A percentile compares a stretch with the other conserved stretches of the same genome.
Conservation (phyloP, 2,797 vertebrate species). For the Sebastes iracundus region DNA sequence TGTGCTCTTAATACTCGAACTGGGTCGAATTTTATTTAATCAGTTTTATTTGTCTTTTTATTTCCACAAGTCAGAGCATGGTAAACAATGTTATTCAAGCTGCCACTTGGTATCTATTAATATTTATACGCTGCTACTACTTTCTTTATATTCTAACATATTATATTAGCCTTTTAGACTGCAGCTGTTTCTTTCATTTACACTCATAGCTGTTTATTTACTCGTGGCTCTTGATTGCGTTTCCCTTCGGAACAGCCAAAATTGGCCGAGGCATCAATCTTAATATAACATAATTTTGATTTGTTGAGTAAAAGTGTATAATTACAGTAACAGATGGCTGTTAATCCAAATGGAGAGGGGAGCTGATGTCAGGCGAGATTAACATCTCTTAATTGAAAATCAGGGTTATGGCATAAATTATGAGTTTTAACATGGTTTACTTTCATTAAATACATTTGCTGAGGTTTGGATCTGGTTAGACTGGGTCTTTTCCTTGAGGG, state of each 20-base stretch:
- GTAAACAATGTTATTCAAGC: not conserved
- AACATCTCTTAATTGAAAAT: conserved; percentile 28
- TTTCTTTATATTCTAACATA: not conserved
- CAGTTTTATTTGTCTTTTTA: not conserved
- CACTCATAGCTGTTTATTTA: not conserved
- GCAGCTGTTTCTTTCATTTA: not conserved
- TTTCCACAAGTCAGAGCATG: not conserved
- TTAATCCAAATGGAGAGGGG: conserved; percentile 34
- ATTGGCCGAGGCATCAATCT: conserved; percentile 9
- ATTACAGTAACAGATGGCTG: conserved; percentile 46
- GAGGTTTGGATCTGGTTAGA: not conserved
- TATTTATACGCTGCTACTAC: not conserved
- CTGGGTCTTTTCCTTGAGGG: not conserved
- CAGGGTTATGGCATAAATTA: not conserved
- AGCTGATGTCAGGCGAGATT: not conserved
- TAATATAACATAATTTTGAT: conserved; percentile 24
- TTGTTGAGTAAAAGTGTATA: conserved; percentile 26
- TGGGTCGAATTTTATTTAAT: not conserved
- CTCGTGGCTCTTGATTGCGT: not conserved
- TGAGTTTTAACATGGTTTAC: not conserved
- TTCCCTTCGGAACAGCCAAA: not conserved
- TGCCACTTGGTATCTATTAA: not conserved
- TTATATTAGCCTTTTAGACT: not conserved
- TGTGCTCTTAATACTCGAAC: not conserved
- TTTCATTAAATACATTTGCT: conserved; percentile 3